Percentiles rank a stretch among this genome's conserved stretches.
Evolutionary conservation across 64 coral and sea anemone species (phyloP).

Genomic region (Actinia tenebrosa): DNA sequence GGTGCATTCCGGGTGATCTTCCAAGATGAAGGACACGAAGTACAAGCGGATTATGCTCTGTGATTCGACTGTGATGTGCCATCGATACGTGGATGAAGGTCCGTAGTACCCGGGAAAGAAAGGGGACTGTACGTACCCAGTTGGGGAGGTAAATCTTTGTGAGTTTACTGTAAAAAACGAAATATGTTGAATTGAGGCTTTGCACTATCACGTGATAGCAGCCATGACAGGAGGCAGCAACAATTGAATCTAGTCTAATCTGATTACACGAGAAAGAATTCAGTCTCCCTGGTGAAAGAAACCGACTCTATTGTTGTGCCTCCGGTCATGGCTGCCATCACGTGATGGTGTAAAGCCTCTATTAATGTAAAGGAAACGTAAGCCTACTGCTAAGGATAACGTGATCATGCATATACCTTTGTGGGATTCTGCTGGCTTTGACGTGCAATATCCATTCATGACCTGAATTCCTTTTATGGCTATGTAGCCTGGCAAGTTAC

Average conservation of each 20-base stretch:
- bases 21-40: neutral
- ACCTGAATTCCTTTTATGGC: constrained; percentile 15
- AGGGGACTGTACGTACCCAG: neutral
- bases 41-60: neutral
- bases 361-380: no score
- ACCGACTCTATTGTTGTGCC: no score
- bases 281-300: no score
- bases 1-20: constrained; percentile 7
- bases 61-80: neutral
- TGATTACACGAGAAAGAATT: no score
- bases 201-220: no score
- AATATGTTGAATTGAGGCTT: neutral
- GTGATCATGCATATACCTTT: neutral
- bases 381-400: no score
- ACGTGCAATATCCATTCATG: constrained; percentile 15
- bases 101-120: constrained; percentile 7
- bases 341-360: no score
- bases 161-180: neutral
- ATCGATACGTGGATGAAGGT: neutral
- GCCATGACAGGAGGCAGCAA: no score
- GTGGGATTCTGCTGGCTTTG: neutral
- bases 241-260: no score
- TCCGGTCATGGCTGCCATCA: no score
- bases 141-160: neutral
- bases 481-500: constrained; percentile 23